Evolutionary conservation across 2,113 vertebrate species (phyloP).

Genomic region (Onychorhynchus coronatus): DNA sequence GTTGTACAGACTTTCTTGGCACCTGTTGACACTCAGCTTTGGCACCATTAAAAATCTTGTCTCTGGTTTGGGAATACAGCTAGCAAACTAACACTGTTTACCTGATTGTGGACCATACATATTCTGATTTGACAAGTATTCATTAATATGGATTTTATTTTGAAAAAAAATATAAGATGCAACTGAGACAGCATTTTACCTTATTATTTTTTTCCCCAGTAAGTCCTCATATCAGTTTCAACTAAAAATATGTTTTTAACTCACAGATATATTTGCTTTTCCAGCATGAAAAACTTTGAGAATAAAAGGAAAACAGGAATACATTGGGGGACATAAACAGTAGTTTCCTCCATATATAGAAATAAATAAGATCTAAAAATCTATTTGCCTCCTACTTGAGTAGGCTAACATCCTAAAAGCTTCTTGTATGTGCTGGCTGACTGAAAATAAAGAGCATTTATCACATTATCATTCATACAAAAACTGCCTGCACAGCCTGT

Average conservation of each 20-base stretch:
- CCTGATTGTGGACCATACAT: neutral
- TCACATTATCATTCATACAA: slow-evolving; percentile 53
- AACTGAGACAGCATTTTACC: neutral
- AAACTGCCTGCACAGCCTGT: slow-evolving; percentile 4
- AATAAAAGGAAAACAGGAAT: slow-evolving; percentile 7
- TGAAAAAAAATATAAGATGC: neutral
- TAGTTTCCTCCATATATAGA: neutral
- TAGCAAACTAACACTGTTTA: neutral
- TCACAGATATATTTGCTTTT: slow-evolving; percentile 17
- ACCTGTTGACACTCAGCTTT: neutral
- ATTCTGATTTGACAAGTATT: neutral
- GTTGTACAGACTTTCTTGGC: neutral
- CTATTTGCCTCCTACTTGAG: slow-evolving; percentile 5
- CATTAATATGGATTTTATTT: neutral
- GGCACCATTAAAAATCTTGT: neutral
- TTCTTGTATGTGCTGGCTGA: slow-evolving; percentile 16
- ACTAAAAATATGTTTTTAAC: neutral
- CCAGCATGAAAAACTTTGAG: neutral
- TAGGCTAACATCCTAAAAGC: slow-evolving; percentile 43
- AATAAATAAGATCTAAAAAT: slow-evolving; percentile 33
- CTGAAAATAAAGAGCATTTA: slow-evolving; percentile 60
- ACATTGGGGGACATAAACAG: slow-evolving; percentile 28
- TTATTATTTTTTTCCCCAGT: neutral
- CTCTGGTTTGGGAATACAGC: neutral
- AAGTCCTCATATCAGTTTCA: neutral